Conservation (phyloP, 2,113 vertebrate species). For the Erythrocercus mccallii region DNA sequence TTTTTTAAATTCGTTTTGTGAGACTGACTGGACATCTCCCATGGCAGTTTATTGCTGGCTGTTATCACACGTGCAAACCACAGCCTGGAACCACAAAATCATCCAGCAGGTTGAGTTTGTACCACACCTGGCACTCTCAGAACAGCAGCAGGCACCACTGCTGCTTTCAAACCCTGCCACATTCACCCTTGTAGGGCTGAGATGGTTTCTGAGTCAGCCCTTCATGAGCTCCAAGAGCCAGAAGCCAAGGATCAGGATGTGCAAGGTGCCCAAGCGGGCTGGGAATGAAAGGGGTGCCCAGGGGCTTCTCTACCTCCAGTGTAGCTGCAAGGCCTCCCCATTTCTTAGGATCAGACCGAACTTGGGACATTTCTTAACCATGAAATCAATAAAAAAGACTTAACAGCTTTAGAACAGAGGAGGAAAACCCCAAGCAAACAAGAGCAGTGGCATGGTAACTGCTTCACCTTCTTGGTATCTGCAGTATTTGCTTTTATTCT, state of each 20-base stretch:
- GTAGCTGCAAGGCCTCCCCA: background rate
- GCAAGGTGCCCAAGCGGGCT: background rate
- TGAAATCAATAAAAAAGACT: background rate
- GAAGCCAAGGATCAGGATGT: background rate
- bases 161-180: background rate
- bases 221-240: background rate
- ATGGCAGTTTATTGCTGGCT: background rate
- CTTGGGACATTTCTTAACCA: background rate
- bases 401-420: background rate
- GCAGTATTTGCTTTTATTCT: background rate
- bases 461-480: background rate
- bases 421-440: background rate
- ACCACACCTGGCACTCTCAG: background rate
- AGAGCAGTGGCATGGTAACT: background rate
- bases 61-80: background rate
- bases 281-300: background rate
- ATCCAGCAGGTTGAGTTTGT: background rate
- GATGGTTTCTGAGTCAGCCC: background rate
- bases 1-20: background rate
- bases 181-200: fast-evolving
- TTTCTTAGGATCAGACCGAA: background rate
- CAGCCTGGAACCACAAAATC: background rate
- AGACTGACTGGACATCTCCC: background rate
- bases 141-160: background rate
- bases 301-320: background rate